Conservation (phyloP, 2,113 vertebrate genomes). For the Limnothrissa miodon region DNA sequence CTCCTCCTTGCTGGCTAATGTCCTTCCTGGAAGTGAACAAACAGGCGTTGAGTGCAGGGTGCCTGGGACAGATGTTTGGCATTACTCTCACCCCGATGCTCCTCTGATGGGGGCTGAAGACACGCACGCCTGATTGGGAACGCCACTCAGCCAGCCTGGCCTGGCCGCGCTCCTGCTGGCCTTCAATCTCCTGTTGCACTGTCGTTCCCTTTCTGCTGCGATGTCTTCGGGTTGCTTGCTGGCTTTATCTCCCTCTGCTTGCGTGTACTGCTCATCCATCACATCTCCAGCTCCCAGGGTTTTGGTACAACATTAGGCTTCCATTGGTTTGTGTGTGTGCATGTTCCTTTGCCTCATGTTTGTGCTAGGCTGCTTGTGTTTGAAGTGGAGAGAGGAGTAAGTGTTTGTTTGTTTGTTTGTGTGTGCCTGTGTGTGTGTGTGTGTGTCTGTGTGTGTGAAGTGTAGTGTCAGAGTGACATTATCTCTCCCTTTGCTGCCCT, state of each 20-base stretch:
- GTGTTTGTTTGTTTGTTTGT: background rate
- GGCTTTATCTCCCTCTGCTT: background rate
- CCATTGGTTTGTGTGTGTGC: background rate
- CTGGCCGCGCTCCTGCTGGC: constrained; percentile 11
- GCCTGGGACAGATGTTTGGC: constrained; percentile 51
- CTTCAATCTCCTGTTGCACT: constrained; percentile 20
- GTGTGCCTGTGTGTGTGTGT: background rate
- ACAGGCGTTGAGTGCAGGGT: constrained; percentile 36
- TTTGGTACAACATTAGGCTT: background rate
- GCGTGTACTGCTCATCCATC: background rate
- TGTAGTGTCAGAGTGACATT: constrained; percentile 66
- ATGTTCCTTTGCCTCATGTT: background rate
- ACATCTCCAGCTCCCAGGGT: background rate
- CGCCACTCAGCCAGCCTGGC: constrained; percentile 25
- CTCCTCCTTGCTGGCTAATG: constrained; percentile 40
- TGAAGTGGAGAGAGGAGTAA: background rate
- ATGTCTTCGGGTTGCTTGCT: constrained; percentile 10
- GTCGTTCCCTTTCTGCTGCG: constrained; percentile 10
- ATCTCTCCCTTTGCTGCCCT: constrained; percentile 62
- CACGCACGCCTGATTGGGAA: constrained; percentile 43
- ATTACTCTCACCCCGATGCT: constrained; percentile 52
- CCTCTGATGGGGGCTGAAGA: constrained; percentile 41
- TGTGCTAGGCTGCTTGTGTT: background rate
- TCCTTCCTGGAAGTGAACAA: constrained; percentile 44
- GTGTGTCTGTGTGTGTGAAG: background rate